phyloP scores from a whole-genome alignment of 2,888 invertebrate genomes.

The Candidula unifasciata region DNA sequence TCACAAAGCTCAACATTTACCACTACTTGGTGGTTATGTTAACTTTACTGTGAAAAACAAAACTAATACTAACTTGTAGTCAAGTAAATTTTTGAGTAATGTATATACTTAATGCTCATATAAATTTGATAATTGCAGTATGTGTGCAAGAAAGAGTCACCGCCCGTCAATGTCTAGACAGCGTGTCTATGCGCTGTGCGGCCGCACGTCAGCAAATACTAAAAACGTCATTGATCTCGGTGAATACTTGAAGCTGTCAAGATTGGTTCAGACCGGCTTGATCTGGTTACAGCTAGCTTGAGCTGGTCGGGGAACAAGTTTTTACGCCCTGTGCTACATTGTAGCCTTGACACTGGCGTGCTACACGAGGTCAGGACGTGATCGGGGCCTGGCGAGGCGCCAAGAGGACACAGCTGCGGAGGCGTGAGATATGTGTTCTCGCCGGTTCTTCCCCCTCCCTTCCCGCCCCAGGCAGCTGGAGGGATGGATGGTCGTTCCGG shows the following conservation, averaged over 20 bases:
- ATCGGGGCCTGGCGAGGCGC: slow-evolving; percentile 12
- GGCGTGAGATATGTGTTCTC: background rate
- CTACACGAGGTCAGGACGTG: slow-evolving; percentile 26
- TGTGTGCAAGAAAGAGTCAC: background rate
- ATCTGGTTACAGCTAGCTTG: slow-evolving; percentile 44
- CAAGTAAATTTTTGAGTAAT: no score
- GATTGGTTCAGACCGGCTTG: slow-evolving; percentile 45
- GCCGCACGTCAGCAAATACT: slow-evolving; percentile 32
- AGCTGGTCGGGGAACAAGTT: slow-evolving; percentile 33
- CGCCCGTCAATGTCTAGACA: background rate
- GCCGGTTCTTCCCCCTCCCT: background rate
- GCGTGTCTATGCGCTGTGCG: background rate
- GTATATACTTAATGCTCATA: no score
- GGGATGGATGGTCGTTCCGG: no score
- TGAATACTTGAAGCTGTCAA: slow-evolving; percentile 44
- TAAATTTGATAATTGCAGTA: no score
- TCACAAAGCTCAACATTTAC: no score
- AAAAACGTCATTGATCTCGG: slow-evolving; percentile 46
- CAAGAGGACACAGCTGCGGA: slow-evolving; percentile 7
- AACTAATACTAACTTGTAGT: no score
- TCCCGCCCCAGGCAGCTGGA: no score
- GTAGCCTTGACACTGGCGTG: slow-evolving; percentile 34
- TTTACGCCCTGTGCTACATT: slow-evolving; percentile 25
- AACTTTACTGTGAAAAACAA: no score
- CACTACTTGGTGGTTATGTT: no score